These are phyloP conservation scores for Mesoligia furuncula DNA, from an alignment of 2,888 invertebrate genomes.

Conservation along the genomic window DNA sequence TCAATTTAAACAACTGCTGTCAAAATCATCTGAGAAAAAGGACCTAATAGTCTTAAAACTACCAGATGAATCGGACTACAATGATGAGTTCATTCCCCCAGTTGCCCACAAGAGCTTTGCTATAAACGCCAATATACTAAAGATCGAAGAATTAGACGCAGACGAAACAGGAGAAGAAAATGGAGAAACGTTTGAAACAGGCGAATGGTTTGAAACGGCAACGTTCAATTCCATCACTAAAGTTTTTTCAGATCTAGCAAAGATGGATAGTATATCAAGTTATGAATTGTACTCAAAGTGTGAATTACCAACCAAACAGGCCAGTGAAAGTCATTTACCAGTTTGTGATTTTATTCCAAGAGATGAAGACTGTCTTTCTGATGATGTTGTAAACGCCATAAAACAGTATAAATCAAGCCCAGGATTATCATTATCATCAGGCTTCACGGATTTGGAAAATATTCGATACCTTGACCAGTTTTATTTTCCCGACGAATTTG, in stretches of 20 bases:
- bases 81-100: conserved; percentile 47
- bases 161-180: neutral
- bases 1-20: neutral
- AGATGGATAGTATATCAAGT: neutral
- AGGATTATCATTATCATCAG: neutral
- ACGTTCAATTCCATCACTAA: neutral
- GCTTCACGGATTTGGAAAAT: neutral
- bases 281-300: neutral
- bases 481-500: neutral
- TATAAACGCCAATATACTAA: conserved; percentile 15
- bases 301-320: conserved; percentile 19
- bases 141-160: conserved; percentile 24
- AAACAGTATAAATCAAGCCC: neutral
- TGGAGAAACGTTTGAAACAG: conserved; percentile 32
- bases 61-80: conserved; percentile 19
- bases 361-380: neutral
- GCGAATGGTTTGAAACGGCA: conserved; percentile 42
- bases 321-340: conserved; percentile 1
- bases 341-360: neutral
- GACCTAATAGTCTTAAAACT: conserved; percentile 44
- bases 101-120: neutral
- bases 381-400: neutral
- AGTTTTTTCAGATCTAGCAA: neutral
- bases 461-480: conserved; percentile 2
- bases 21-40: neutral